Evolutionary conservation across 2,797 vertebrate genomes (phyloP).

Genomic region (Catostomus latipinnis): DNA sequence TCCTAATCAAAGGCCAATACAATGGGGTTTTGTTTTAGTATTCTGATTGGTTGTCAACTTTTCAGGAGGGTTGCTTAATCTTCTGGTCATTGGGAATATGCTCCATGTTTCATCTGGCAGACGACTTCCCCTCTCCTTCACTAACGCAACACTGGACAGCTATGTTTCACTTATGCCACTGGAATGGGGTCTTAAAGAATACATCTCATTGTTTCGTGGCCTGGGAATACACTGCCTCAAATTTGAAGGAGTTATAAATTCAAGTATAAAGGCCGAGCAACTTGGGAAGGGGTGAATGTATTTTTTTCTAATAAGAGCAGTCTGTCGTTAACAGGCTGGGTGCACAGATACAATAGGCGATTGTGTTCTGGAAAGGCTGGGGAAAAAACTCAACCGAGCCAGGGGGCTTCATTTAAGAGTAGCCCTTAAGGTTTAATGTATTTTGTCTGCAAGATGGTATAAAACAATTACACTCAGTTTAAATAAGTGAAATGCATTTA

Average conservation of each 20-base stretch:
- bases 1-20: slow-evolving; percentile 72
- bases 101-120: slow-evolving; percentile 61
- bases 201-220: slow-evolving; percentile 71
- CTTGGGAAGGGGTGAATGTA: slow-evolving; percentile 41
- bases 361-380: slow-evolving; percentile 46
- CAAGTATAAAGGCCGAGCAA: slow-evolving; percentile 38
- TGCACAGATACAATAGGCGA: slow-evolving; percentile 51
- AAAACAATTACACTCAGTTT: slow-evolving; percentile 1
- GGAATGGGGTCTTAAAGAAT: slow-evolving; percentile 60
- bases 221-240: slow-evolving; percentile 70
- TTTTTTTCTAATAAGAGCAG: slow-evolving; percentile 45
- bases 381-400: slow-evolving; percentile 24
- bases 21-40: slow-evolving; percentile 73
- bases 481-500: not conserved
- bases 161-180: slow-evolving; percentile 50
- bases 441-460: slow-evolving; percentile 20
- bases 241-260: slow-evolving; percentile 55
- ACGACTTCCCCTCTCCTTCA: slow-evolving; percentile 43
- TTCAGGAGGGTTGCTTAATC: slow-evolving; percentile 67
- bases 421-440: slow-evolving; percentile 33
- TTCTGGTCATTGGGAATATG: slow-evolving; percentile 65
- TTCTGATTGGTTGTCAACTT: slow-evolving; percentile 67
- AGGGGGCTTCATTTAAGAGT: slow-evolving; percentile 47
- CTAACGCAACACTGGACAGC: slow-evolving; percentile 20
- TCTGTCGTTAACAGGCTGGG: slow-evolving; percentile 44